Evolutionary conservation across 2,113 vertebrate species (phyloP), one percentile per base, ranked within the genome.

Genomic region (Rhipidura dahli): DNA sequence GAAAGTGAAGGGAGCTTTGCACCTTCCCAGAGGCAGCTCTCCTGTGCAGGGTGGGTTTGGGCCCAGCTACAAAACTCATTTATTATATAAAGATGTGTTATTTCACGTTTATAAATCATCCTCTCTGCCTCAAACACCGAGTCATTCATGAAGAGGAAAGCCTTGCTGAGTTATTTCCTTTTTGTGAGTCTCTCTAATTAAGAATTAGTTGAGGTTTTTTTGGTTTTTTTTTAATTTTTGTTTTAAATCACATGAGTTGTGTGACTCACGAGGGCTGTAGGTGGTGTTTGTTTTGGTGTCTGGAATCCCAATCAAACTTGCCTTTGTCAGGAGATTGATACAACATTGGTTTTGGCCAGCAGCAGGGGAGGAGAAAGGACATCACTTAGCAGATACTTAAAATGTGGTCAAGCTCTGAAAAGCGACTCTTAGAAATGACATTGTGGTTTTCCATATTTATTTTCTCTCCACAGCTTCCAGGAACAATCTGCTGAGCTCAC

Each of bases 331-430:
- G 91, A 87, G 93, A 82, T 50, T 94, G 92, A 93, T 94, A 96
- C 87, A 73, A 93, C 12, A 5, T 88, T 57, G 91, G 93, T 83
- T 96, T 97, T 96, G 97, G 95, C 94, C 8, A 92, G 89, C 21
- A 78, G 81, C 79, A 64, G 20, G 89, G 66, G 42, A 91, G 90
- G 93, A 96, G 95, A 96, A 94, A 97, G 96, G 94, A 94, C 95
- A 91, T 97, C 95, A 96, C 94, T 96, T 96, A 97, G 78, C 96
- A 97, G 94, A 96, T 97, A 96, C 96, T 97, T 96, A 95, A 97
- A 94, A 70, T 96, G 96, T 42, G 96, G 96, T 97, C 96, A 96
- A 93, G 88, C 93, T 93, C 96, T 89, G 96, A 96, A 96, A 96
- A 96, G 92, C 33, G 90, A 95, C 94, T 96, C 96, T 96, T 56